Evolutionary conservation across 2,113 vertebrate genomes (phyloP).

Genomic region (Psammodynastes pulverulentus): DNA sequence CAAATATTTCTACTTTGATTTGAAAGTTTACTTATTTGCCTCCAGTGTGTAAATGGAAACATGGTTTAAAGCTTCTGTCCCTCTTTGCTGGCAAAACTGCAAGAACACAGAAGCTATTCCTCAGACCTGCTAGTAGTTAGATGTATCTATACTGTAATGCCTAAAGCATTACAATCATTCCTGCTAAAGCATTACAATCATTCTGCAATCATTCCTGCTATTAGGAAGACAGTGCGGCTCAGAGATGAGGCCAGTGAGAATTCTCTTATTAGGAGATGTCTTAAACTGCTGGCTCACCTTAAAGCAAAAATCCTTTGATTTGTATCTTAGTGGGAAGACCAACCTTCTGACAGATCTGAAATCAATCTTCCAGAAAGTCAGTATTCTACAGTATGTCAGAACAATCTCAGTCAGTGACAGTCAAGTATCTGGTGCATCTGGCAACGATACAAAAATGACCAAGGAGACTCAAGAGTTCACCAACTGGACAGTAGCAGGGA

Average conservation of each 20-base stretch:
- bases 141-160: neutral
- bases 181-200: too few relatives aligned
- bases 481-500: neutral
- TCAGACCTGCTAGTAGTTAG: neutral
- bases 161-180: neutral
- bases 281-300: neutral
- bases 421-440: neutral
- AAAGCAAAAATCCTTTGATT: neutral
- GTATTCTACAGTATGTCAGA: neutral
- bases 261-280: neutral
- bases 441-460: neutral
- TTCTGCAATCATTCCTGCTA: neutral
- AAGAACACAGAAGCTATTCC: neutral
- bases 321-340: neutral
- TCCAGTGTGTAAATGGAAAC: neutral
- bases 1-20: neutral
- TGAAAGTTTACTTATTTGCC: neutral
- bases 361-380: neutral
- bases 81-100: neutral
- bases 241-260: neutral
- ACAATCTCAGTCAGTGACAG: neutral
- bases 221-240: neutral
- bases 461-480: neutral
- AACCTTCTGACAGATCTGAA: neutral
- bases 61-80: neutral